A percentile compares a stretch with the other conserved stretches of the same genome.
Evolutionary conservation across 1,140 invertebrate species (phyloP).

Genomic region (Archegozetes longisetosus): DNA sequence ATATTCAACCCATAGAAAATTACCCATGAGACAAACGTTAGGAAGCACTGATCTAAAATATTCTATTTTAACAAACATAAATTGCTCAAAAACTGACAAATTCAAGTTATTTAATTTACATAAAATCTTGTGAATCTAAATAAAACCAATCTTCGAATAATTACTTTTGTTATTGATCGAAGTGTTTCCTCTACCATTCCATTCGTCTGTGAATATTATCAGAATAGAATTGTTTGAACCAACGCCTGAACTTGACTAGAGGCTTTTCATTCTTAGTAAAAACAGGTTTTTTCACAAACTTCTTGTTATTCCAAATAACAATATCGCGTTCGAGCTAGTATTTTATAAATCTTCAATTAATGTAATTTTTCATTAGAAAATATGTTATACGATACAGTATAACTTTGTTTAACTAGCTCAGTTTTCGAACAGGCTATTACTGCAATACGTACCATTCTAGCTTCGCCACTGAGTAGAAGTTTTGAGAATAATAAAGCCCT

Average conservation of each 20-base stretch:
- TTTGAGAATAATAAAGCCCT: slow-evolving; percentile 45
- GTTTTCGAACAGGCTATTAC: not conserved
- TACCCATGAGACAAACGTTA: too few relatives aligned
- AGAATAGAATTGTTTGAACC: slow-evolving; percentile 80
- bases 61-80: too few relatives aligned
- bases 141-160: too few relatives aligned
- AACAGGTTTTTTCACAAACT: slow-evolving; percentile 47
- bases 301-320: slow-evolving; percentile 73
- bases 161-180: too few relatives aligned
- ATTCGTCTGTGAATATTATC: too few relatives aligned
- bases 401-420: not conserved
- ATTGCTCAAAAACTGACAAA: too few relatives aligned
- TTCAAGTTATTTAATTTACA: too few relatives aligned
- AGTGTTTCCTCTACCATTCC: too few relatives aligned
- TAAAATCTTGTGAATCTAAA: too few relatives aligned
- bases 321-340: slow-evolving; percentile 64
- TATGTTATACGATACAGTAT: not conserved
- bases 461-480: slow-evolving; percentile 49
- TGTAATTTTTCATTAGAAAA: not conserved
- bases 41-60: too few relatives aligned
- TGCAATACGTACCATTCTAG: slow-evolving; percentile 44
- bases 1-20: too few relatives aligned
- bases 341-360: not conserved
- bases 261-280: slow-evolving; percentile 55
- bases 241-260: slow-evolving; percentile 52